These are phyloP conservation scores for Lordiphosa mommai DNA, from an alignment of 1,140 invertebrate genomes.

Conservation along the genomic window DNA sequence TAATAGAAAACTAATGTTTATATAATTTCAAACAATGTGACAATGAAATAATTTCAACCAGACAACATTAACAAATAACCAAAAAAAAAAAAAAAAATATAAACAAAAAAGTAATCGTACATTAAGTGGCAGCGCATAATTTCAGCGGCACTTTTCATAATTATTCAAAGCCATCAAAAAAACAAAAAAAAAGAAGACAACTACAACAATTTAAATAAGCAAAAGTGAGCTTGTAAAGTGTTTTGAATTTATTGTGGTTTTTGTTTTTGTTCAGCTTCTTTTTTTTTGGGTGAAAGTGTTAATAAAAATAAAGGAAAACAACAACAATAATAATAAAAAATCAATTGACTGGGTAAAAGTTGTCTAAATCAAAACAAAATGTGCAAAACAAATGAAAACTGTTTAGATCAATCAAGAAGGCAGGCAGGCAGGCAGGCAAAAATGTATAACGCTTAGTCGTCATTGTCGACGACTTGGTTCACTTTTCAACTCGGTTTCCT, in stretches of 20 bases:
- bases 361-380: conserved; percentile 46
- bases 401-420: background rate
- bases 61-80: background rate
- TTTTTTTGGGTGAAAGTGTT: conserved; percentile 36
- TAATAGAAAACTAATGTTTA: background rate
- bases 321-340: conserved; percentile 36
- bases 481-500: conserved; percentile 41
- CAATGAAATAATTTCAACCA: conserved; percentile 13
- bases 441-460: conserved; percentile 31
- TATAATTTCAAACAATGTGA: background rate
- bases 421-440: conserved; percentile 18
- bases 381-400: conserved; percentile 17
- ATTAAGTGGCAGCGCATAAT: conserved; percentile 10
- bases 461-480: conserved; percentile 29
- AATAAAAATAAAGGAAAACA: conserved; percentile 15
- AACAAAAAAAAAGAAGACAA: no score
- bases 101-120: background rate
- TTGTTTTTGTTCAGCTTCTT: conserved; percentile 5
- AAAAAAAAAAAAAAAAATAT: no score
- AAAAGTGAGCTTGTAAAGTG: conserved; percentile 36
- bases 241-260: conserved; percentile 37
- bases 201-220: conserved; percentile 25
- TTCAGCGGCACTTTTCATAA: conserved; percentile 28
- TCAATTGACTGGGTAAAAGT: conserved; percentile 59
- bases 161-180: conserved; percentile 11